Base-by-base conservation (phyloP, 2,113 vertebrate species). In the Calypte anna region DNA sequence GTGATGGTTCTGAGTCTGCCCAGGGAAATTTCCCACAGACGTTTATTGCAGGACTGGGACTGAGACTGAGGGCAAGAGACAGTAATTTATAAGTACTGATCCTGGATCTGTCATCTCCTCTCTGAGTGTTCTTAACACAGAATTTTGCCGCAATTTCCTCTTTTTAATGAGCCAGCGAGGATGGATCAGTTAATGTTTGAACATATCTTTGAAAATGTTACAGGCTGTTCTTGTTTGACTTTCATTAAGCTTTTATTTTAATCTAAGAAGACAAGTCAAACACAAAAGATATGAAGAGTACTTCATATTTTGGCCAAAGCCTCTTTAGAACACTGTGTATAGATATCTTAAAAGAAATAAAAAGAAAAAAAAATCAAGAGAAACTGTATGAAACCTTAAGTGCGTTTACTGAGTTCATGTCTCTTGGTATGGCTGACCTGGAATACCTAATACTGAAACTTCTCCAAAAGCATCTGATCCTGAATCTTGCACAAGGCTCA, bases 191-290 rank as follows among this genome's bases (percentile, higher is more conserved):
- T 96, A 96, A 93, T 90, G 90, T 94, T 88, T 90, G 91, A 94
- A 94, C 74, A 33, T 93, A 91, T 86, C 91, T 90, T 86, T 78
- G 82, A 88, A 95, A 96, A 96, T 88, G 88, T 94, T 96, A 90
- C 79, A 90, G 88, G 61, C 88, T 95, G 85, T 90, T 96, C 92
- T 86, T 95, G 85, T 73, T 94, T 93, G 58, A 86, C 76, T 95
- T 95, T 91, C 88, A 72, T 93, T 94, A 83, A 86, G 76, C 57
- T 90, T 95, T 96, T 97, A 86, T 96, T 97, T 96, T 95, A 96
- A 95, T 90, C 50, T 86, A 48, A 77, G 68, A 91, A 61, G 59
- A 61, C 87, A 66, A 95, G 66, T 90, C 61, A 81, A 94, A 91
- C 57, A 83, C 53, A 77, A 77, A 96, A 91, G 85, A 82, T 76